Conservation (phyloP, 2,113 vertebrate genomes). For the Pelecanus crispus region DNA sequence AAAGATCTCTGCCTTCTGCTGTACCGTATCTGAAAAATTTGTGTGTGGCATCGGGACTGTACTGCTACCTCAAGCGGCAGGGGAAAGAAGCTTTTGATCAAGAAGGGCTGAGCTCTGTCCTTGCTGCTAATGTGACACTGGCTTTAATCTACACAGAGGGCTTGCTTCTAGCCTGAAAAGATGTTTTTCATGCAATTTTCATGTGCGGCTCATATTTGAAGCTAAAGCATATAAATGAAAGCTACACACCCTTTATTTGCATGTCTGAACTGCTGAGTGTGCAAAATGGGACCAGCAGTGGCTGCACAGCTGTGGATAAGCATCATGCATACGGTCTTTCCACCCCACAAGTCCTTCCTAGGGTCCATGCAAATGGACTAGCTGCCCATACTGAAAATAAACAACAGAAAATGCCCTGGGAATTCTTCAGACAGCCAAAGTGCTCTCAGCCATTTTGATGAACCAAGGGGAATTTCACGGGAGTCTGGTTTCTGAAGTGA, state of each 20-base stretch:
- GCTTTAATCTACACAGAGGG: background rate
- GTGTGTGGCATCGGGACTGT: background rate
- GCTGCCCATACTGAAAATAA: background rate
- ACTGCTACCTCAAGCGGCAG: background rate
- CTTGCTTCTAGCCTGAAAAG: background rate
- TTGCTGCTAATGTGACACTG: background rate
- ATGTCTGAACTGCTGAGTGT: background rate
- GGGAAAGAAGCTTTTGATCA: background rate
- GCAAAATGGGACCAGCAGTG: background rate
- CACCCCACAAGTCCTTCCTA: background rate
- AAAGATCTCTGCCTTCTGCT: background rate
- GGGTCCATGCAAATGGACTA: background rate
- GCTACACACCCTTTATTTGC: background rate
- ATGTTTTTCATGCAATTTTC: background rate
- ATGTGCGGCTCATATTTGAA: background rate
- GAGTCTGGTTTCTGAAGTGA: background rate
- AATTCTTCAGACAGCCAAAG: background rate
- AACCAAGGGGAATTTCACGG: background rate
- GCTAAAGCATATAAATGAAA: background rate
- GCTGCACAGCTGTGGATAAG: background rate
- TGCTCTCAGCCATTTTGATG: background rate
- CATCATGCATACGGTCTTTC: rapidly evolving
- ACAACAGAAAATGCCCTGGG: background rate
- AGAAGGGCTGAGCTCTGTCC: background rate
- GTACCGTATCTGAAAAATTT: too few species aligned